Percentiles rank a stretch among this genome's conserved stretches.
These are phyloP conservation scores for Coilia nasus DNA, from an alignment of 2,797 vertebrate genomes.

Conservation along the genomic window DNA sequence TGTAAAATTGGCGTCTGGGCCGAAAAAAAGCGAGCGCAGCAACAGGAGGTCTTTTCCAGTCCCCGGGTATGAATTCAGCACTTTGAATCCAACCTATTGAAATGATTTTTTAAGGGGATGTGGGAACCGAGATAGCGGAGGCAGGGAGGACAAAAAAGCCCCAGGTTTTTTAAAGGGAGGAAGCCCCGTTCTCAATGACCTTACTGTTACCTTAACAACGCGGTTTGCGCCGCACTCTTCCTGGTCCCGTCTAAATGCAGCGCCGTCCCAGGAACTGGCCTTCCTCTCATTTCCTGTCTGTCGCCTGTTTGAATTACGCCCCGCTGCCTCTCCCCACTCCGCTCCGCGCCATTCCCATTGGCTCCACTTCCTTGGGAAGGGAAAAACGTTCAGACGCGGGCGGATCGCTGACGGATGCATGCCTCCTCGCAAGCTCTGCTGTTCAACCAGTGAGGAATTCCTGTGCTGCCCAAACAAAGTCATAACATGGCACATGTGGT, in stretches of 20 bases:
- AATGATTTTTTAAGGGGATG: constrained; percentile 72
- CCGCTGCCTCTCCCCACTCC: constrained; percentile 72
- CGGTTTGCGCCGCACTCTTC: constrained; percentile 84
- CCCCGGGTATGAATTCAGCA: constrained; percentile 66
- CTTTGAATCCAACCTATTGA: constrained; percentile 76
- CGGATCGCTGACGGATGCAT: constrained; percentile 84
- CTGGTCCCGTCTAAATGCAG: constrained; percentile 95
- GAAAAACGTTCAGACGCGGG: constrained; percentile 70
- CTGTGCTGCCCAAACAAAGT: constrained; percentile 20
- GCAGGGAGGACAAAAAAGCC: constrained; percentile 61
- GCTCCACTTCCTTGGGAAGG: constrained; percentile 79
- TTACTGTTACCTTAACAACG: constrained; percentile 91
- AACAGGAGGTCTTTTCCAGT: constrained; percentile 73
- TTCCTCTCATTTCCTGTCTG: constrained; percentile 99
- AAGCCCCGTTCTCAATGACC: constrained; percentile 89
- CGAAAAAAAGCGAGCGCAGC: constrained; percentile 63
- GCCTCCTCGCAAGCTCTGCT: constrained; percentile 72
- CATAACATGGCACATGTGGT: constrained; percentile 20
- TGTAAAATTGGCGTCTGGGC: constrained; percentile 59
- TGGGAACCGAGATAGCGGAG: constrained; percentile 73
- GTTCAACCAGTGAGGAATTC: constrained; percentile 72
- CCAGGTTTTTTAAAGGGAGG: constrained; percentile 67
- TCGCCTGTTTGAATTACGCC: constrained; percentile 98
- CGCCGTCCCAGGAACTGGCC: constrained; percentile 91
- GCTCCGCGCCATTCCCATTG: constrained; percentile 47